phyloP scores from a whole-genome alignment of 2,888 invertebrate species.

The Cryptus viduatorius region DNA sequence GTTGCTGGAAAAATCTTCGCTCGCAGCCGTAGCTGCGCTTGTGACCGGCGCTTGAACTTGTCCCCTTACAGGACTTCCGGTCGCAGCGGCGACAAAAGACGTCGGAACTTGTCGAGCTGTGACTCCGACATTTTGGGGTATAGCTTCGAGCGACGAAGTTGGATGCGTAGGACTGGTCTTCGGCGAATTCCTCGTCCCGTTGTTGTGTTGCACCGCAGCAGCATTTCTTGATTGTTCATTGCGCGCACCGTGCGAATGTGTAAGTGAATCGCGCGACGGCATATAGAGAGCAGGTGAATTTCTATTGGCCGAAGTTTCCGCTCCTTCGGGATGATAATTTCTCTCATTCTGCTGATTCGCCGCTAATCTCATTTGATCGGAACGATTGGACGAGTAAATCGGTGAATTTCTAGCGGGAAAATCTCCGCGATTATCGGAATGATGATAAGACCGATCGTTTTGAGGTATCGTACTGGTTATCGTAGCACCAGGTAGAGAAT shows the following conservation, averaged over 20 bases:
- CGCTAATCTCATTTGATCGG: slow-evolving; percentile 74
- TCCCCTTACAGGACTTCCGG: slow-evolving; percentile 79
- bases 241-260: slow-evolving; percentile 63
- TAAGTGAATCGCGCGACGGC: slow-evolving; percentile 38
- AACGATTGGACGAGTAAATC: slow-evolving; percentile 78
- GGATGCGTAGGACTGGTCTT: slow-evolving; percentile 82
- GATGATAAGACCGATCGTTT: slow-evolving; percentile 63
- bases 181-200: slow-evolving; percentile 85
- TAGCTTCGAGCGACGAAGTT: slow-evolving; percentile 70
- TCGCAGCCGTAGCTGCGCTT: slow-evolving; percentile 76
- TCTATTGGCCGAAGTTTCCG: slow-evolving; percentile 70
- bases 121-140: slow-evolving; percentile 71
- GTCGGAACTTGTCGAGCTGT: slow-evolving; percentile 73
- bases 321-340: slow-evolving; percentile 70
- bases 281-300: slow-evolving; percentile 73
- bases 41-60: slow-evolving; percentile 83
- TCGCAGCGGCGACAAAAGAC: slow-evolving; percentile 63
- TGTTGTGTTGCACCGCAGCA: slow-evolving; percentile 82
- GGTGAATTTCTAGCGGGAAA: slow-evolving; percentile 77
- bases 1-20: slow-evolving; percentile 75
- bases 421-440: slow-evolving; percentile 70
- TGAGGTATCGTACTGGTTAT: slow-evolving; percentile 65
- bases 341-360: slow-evolving; percentile 73
- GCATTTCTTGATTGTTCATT: slow-evolving; percentile 69
- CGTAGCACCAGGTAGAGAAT: slow-evolving; percentile 65